Base-by-base conservation (phyloP, 2,888 invertebrate species). In the Capitulum mitella region DNA sequence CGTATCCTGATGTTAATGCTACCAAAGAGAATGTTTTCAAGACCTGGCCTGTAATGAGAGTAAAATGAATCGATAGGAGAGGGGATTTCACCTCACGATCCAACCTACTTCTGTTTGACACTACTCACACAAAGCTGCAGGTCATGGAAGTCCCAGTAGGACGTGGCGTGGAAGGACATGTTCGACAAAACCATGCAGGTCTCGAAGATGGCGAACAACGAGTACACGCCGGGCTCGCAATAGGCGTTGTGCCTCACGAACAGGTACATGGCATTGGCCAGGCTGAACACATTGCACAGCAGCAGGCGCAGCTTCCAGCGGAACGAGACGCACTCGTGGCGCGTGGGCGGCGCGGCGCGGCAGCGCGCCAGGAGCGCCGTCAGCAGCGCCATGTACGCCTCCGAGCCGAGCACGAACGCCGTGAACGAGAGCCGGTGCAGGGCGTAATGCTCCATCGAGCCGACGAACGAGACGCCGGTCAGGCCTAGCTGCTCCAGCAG, bases 171-270 rank as follows among this genome's bases (percentile, higher is more conserved):
- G 86, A 93, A 98, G 83, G 90, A 90, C 89, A 98, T 97, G 86
- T 98, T 98, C 82, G 94, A 92, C 78, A 96, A 86, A n/a, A 98
- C 95, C 77, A 97, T 94, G 81, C 94, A 88, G 85, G 98, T 98
- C 87, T 98, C 97, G 80, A 92, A 90, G 78, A 95, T 88, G 46
- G 95, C 95, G 87, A 97, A 97, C 86, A 93, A 2, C 37, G 70
- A 70, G 75, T 80, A 80, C 32, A 80, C 51, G 5, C 94, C 92
- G 74, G 95, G 92, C 88, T 98, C 97, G 87, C 98, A 98, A 82
- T 91, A 90, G 40, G 89, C 89, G 86, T 98, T 98, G 86, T 98
- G 98, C 82, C 97, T 89, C 84, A 93, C 88, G 85, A 95, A 98
- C 85, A 93, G 94, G 86, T 95, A 97, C 77, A 92, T 91, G 61